Evolutionary conservation across 2,797 vertebrate genomes (phyloP), one percentile per base, ranked within the genome.

Genomic region (Xiphophorus birchmanni): DNA sequence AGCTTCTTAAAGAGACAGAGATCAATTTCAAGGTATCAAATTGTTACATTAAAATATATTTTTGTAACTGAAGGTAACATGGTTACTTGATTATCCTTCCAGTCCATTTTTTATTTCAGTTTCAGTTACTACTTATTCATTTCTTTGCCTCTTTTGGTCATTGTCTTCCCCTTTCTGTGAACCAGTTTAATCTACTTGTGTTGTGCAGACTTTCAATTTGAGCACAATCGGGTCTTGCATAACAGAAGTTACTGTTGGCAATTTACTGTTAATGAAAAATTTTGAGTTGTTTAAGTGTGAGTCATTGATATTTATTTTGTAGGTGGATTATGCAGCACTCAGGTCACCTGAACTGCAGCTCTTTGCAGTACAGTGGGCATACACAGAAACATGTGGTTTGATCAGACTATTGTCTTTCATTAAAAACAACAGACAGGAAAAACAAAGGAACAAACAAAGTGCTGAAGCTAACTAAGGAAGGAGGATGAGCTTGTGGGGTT

Each of bases 301-400:
- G 80, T 90, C 88, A 90, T 56, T 85, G 60, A 73, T 82, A 44
- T 86, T 80, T 84, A 54, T 77, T 67, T 77, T 88, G 88, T 89
- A 77, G 86, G 87, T 87, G 81, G 83, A 74, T 81, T 89, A 74
- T 86, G 73, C 74, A 85, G 80, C 81, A 80, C 63, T 91, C 23
- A 44, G 83, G 45, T 79, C 75, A 77, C 79, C 88, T 89, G 78
- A 85, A 74, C 84, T 84, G 12, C 1, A 45, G 79, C 72, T 83
- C 45, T 44, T 82, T 80, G 65, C 82, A 77, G 32, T 63, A 21
- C 77, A 65, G 52, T 76, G 52, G 37, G 4, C 32, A 60, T 74
- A 78, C 58, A 7, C 54, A 7, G 74, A 74, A 32, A 73, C 13
- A 65, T 21, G n/a, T 35, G 11, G 1, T 73, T 42, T 56, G 69